Base-by-base conservation (phyloP, 1,140 invertebrate species). In the Eriosoma lanigerum region DNA sequence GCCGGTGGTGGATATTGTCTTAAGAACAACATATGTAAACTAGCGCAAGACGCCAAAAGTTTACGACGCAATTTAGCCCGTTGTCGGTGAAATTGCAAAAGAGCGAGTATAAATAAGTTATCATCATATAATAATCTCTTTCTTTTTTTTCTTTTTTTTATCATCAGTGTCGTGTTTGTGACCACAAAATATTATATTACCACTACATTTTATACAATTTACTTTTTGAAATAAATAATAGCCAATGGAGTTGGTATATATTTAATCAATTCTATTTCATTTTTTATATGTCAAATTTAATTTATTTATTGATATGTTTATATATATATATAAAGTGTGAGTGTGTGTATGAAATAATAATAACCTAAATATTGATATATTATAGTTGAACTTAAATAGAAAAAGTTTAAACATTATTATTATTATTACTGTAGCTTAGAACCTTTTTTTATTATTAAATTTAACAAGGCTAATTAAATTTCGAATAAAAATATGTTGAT, bases 11-110 rank as follows among this genome's bases (percentile, higher is more conserved):
- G 21, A 52, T 62, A 62, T 78, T 48, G 56, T 62, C 38, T 62
- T 24, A n/a, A 26, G 24, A 78, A 78, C 75, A 78, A 78, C 75
- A 78, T 78, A 78, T 78, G 75, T 48, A 78, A 56, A 78, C 73
- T 3, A n/a, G 38, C 32, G 9, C 17, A 60, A 62, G 38, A 19
- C 9, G 56, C 54, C 56, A 29, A 62, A 75, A 78, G 38, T 78
- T 78, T 62, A 78, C 75, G 29, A 78, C 2, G 38, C 21, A 48
- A 60, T 60, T 50, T 32, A 32, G 58, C 5, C 52, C 52, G 52
- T n/a, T 17, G 52, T 29, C 58, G 13, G 29, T 32, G 15, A 32
- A 17, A 54, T n/a, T 8, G 52, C n/a, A n/a, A n/a, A n/a, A n/a
- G n/a, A n/a, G n/a, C 52, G 19, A 26, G 26, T 32, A 13, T 58